Conservation (phyloP, 2,797 vertebrate species). For the Picus viridis region DNA sequence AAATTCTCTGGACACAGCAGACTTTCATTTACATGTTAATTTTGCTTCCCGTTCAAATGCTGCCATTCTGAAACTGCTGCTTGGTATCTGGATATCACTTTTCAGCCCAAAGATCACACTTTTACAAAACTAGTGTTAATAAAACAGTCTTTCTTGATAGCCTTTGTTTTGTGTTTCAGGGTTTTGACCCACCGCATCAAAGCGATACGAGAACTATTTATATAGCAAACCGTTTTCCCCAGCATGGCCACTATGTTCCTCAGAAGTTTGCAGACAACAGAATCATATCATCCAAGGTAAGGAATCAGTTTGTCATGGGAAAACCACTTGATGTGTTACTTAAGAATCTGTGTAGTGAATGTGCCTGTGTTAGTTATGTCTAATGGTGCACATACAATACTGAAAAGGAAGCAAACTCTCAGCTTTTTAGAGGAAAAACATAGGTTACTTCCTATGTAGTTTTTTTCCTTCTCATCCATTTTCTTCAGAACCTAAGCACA, state of each 20-base stretch:
- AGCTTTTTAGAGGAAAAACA: background rate
- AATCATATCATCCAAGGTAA: conserved; percentile 99
- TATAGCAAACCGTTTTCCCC: conserved; percentile 95
- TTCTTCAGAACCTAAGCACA: background rate
- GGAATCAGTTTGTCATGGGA: background rate
- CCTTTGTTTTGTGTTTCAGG: conserved; percentile 77
- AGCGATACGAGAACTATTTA: conserved; percentile 97
- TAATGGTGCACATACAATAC: background rate
- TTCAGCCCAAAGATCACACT: background rate
- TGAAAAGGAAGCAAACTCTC: background rate
- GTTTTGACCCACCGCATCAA: conserved; percentile 97
- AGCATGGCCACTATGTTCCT: conserved; percentile 93
- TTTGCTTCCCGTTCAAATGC: background rate
- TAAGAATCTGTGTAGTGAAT: background rate
- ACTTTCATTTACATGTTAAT: background rate
- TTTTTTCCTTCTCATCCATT: background rate
- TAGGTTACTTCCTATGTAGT: background rate
- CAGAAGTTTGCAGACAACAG: conserved; percentile 97
- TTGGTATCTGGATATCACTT: background rate
- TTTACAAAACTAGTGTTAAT: background rate
- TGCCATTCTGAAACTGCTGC: background rate
- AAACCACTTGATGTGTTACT: background rate
- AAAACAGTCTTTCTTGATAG: background rate
- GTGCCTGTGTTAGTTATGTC: background rate
- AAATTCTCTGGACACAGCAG: background rate